Evolutionary conservation across 2,797 vertebrate species (phyloP), one percentile per base, ranked within the genome.

Genomic region (Eospalax fontanierii): DNA sequence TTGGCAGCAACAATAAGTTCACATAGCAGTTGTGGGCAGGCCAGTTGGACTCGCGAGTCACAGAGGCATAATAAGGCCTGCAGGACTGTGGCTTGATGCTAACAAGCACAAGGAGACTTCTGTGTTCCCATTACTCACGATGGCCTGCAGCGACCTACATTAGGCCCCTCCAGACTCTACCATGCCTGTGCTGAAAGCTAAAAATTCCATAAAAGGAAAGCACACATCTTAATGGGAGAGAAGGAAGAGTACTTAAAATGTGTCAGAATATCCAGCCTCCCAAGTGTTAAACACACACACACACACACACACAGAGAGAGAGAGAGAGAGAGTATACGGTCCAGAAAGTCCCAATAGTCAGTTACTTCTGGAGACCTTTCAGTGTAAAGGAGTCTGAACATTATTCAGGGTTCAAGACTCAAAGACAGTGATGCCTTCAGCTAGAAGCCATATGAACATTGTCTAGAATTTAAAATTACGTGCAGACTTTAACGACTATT

Each of bases 1-100:
- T 93, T 96, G 89, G 89, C 92, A 95, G 68, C 50, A 96, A 79
- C n/a, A 95, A 4, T 28, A 89, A 84, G 84, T 96, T 91, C 83
- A 81, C 28, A n/a, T 12, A 92, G 74, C 76, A 82, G 76, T 94
- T 43, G n/a, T 22, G 76, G 76, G 75, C 70, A 87, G 61, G 68
- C 35, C 65, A 9, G 0, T n/a, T 92, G 74, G 79, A 84, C 57
- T 94, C 40, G 75, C 19, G 71, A 88, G 90, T 93, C 90, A 80
- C 85, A 86, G 83, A 95, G 86, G 10, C 26, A 4, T 79, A 93
- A 79, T 74, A 59, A 91, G 83, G 63, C 40, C 33, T 81, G 66
- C 11, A 75, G 40, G 46, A 50, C 90, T 87, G 28, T 70, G 74
- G 89, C 90, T 95, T 89, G 40, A 57, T 3, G 21, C 71, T 91